Base-by-base conservation (phyloP, 2,113 vertebrate species). In the Anguilla japonica region DNA sequence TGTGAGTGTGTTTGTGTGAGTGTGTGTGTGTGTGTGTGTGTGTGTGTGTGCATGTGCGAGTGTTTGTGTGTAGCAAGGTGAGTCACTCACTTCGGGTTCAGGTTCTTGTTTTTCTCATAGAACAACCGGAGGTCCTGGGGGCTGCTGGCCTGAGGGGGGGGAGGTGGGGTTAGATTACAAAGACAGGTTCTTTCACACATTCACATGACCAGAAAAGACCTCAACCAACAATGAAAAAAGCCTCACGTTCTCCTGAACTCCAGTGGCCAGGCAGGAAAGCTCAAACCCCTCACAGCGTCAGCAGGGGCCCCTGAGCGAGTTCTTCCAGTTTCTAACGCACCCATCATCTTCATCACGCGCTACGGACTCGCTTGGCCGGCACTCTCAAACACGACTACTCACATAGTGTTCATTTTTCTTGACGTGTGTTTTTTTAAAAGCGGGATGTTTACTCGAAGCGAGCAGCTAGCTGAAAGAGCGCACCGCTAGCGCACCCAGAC, bases 101-200 rank as follows among this genome's bases (percentile, higher is more conserved):
- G 94, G 53, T 93, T 98, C 94, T 95, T 96, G 95, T 97, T 98
- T 94, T 97, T 98, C 95, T 98, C 97, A 2, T 99, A 99, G 94
- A 97, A 99, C 83, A 97, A 95, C 18, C 98, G 97, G 41, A 99
- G 97, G 88, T 99, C 97, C 90, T 99, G 98, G 0, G 98, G 98
- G 82, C 97, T 98, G 93, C 96, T 98, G 87, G 98, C 98, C 98
- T 99, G 88, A 18, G 79, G 75, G 16, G 34, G 34, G 34, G 34
- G 34, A 1, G 34, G 34, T 34, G 34, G 34, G 34, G 34, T 34
- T 34, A 34, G 34, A 34, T 34, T 34, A 85, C 84, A 88, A 41
- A 41, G 79, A 18, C 39, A 7, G 41, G 34, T 34, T 34, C 34
- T 34, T 34, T 34, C 34, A 34, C 34, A 34, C 34, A 34, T 34